Conservation (phyloP, 2,113 vertebrate genomes). For the Platycercus adscitus region DNA sequence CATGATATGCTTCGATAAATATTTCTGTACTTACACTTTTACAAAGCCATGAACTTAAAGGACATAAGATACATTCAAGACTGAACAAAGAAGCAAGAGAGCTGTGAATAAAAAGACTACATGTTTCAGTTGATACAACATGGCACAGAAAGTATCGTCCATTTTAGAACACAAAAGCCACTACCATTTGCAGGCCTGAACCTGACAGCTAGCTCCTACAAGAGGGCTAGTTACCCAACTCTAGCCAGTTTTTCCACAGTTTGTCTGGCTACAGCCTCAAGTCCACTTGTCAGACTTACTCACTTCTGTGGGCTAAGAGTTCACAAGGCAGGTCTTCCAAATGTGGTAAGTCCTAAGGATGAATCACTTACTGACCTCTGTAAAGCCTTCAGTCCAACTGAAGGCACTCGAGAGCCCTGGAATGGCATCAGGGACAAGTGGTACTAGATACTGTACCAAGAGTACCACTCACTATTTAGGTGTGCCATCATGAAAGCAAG, state of each 20-base stretch:
- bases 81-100: neutral
- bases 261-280: neutral
- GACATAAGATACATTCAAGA: conserved; percentile 12
- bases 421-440: fast-evolving
- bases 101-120: neutral
- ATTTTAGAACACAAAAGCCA: neutral
- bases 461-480: neutral
- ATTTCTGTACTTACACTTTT: conserved; percentile 16
- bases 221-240: neutral
- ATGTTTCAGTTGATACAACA: neutral
- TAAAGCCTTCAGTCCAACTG: neutral
- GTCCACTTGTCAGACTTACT: neutral
- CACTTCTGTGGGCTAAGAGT: neutral
- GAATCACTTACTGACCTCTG: neutral
- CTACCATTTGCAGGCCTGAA: neutral
- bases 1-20: neutral
- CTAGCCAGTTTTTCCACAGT: neutral
- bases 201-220: neutral
- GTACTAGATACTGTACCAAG: neutral
- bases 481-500: neutral
- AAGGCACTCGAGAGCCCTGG: neutral
- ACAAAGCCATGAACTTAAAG: conserved; percentile 5
- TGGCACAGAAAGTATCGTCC: neutral
- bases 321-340: neutral
- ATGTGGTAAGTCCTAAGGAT: neutral